Base-by-base conservation (phyloP, 64 coral and sea anemone species). In the Pocillopora damicornis region DNA sequence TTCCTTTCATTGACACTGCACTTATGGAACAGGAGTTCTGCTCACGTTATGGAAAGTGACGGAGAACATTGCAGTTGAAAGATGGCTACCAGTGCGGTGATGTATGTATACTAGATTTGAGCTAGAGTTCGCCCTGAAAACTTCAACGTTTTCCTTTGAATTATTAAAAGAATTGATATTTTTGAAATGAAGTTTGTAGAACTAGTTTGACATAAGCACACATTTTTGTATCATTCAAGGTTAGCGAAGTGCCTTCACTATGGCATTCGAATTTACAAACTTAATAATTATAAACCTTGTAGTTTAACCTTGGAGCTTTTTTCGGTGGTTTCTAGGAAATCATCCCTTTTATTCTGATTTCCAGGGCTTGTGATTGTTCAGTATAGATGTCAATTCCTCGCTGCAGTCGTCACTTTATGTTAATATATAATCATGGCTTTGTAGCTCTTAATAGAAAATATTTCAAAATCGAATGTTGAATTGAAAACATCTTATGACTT, bases 111-210 rank as follows among this genome's bases (percentile, higher is more conserved):
- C 81, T 84, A 65, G 51, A 84, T 38, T 56, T 16, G 16, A 37
- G 51, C 15, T 69, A 83, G 63, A 69, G 69, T 68, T 63, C 81
- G 65, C 81, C 63, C 38, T 36, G 56, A 11, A 18, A 84, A 72
- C 68, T 15, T 6, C 63, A 6, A 71, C 20, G 66, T 69, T 65
- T 72, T 36, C 56, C 15, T 60, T 37, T 66, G 36, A 20, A n/a
- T 71, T 25, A 71, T 84, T 71, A 71, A 72, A 72, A 69, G 42
- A 69, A 84, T 84, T 22, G 37, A 71, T 84, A 84, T 84, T 84
- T 84, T 84, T 84, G 81, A 84, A 72, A 84, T 84, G 65, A 84
- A 84, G 62, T 71, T 84, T 84, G 81, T 84, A 84, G 81, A 84
- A 57, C 37, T 69, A 84, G 65, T 65, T 84, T 71, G 38, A 69